phyloP scores from a whole-genome alignment of 2,797 vertebrate species.

The Tokudaia muenninki region DNA sequence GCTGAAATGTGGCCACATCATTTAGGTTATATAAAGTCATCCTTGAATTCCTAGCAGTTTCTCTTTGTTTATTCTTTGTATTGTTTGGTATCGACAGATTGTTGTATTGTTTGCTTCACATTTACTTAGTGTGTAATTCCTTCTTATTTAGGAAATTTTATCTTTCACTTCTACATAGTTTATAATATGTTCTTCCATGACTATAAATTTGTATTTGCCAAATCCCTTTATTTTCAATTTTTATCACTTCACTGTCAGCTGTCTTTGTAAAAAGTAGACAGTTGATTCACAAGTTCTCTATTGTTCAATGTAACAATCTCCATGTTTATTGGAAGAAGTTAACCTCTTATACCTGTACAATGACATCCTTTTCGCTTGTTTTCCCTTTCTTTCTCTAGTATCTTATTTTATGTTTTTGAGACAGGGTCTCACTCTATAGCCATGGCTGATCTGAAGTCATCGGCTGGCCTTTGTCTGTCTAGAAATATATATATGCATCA shows the following conservation, averaged over 20 bases:
- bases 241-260: conserved; percentile 10
- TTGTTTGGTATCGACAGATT: not conserved
- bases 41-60: not conserved
- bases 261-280: not conserved
- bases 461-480: not conserved
- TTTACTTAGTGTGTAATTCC: conserved; percentile 13
- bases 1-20: not conserved
- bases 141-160: conserved; percentile 10
- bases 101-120: not conserved
- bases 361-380: not conserved
- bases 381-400: not conserved
- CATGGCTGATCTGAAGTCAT: not conserved
- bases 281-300: not conserved
- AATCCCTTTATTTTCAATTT: conserved; percentile 12
- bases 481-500: not conserved
- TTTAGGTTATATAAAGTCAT: conserved; percentile 19
- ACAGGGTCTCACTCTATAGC: not conserved
- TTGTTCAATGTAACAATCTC: not conserved
- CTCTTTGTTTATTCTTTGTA: conserved; percentile 34
- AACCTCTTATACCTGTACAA: not conserved
- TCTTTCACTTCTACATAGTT: not conserved
- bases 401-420: not conserved
- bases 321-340: not conserved
- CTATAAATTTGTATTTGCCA: not conserved
- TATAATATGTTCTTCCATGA: not conserved